These are phyloP conservation scores for Autographa gamma DNA, from an alignment of 2,888 invertebrate species.

Conservation along the genomic window DNA sequence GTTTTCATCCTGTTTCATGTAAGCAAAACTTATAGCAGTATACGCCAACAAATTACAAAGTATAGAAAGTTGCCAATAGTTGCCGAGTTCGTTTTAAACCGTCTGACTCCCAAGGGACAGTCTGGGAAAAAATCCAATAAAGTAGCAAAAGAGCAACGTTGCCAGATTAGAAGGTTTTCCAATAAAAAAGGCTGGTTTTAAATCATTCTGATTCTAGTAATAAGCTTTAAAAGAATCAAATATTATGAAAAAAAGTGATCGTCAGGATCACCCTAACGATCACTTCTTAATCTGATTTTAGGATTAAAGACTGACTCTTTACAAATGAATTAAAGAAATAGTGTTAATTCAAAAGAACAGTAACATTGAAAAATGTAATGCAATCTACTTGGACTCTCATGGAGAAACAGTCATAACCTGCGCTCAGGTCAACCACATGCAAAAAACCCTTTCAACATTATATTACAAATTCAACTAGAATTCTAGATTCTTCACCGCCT, in stretches of 20 bases:
- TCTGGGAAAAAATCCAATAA: slow-evolving; percentile 43
- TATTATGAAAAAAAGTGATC: not conserved
- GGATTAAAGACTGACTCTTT: not conserved
- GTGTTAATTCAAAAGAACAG: too few relatives aligned
- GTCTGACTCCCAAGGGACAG: slow-evolving; percentile 29
- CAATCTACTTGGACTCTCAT: too few relatives aligned
- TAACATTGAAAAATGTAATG: too few relatives aligned
- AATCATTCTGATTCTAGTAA: slow-evolving; percentile 15
- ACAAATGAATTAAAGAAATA: too few relatives aligned
- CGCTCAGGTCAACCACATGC: too few relatives aligned
- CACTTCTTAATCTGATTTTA: not conserved
- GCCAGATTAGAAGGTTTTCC: slow-evolving; percentile 38
- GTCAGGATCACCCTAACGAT: too few relatives aligned
- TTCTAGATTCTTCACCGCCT: too few relatives aligned
- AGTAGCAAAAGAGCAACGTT: slow-evolving; percentile 39
- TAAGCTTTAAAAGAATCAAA: not conserved
- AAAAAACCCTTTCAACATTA: too few relatives aligned
- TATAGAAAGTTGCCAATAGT: slow-evolving; percentile 21
- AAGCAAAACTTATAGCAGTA: not conserved
- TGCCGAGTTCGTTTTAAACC: slow-evolving; percentile 38
- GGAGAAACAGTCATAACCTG: too few relatives aligned
- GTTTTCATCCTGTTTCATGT: not conserved
- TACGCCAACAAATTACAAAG: not conserved
- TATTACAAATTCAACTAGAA: too few relatives aligned
- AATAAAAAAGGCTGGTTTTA: slow-evolving; percentile 13